A percentile compares a stretch with the other conserved stretches of the same genome.
Evolutionary conservation across 2,888 invertebrate genomes (phyloP).

Genomic region (Tetrapedia diversipes): DNA sequence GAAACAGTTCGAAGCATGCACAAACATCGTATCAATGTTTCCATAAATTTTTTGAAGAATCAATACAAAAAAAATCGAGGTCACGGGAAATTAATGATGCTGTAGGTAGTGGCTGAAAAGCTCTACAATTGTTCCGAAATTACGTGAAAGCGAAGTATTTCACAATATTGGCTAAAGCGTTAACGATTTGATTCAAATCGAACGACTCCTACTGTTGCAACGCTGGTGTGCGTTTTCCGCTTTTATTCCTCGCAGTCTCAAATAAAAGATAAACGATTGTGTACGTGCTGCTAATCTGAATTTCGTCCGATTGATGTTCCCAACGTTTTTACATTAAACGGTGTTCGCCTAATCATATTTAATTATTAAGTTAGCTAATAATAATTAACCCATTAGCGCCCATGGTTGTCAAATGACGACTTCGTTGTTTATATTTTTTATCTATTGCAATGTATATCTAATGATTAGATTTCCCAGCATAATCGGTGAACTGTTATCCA

Average conservation of each 20-base stretch:
- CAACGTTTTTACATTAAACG: slow-evolving; percentile 7
- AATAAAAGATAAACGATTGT: slow-evolving; percentile 14
- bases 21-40: not conserved
- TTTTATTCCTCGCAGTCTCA: slow-evolving; percentile 9
- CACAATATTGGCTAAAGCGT: slow-evolving; percentile 39
- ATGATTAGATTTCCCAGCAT: too few species aligned
- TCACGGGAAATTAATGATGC: slow-evolving; percentile 28
- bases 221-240: not conserved
- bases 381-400: too few species aligned
- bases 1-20: not conserved
- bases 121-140: slow-evolving; percentile 33
- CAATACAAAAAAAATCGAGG: slow-evolving; percentile 9
- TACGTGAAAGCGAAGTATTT: slow-evolving; percentile 36
- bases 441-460: too few species aligned
- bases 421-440: too few species aligned
- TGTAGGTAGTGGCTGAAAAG: slow-evolving; percentile 23
- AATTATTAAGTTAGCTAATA: too few species aligned
- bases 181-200: slow-evolving; percentile 34
- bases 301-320: slow-evolving; percentile 4
- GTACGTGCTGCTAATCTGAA: slow-evolving; percentile 5
- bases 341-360: not conserved
- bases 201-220: slow-evolving; percentile 24
- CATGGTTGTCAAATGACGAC: too few species aligned
- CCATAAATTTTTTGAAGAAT: not conserved
- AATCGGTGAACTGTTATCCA: too few species aligned